Evolutionary conservation across 2,797 vertebrate species (phyloP).

Genomic region (Enteromius anoplus): DNA sequence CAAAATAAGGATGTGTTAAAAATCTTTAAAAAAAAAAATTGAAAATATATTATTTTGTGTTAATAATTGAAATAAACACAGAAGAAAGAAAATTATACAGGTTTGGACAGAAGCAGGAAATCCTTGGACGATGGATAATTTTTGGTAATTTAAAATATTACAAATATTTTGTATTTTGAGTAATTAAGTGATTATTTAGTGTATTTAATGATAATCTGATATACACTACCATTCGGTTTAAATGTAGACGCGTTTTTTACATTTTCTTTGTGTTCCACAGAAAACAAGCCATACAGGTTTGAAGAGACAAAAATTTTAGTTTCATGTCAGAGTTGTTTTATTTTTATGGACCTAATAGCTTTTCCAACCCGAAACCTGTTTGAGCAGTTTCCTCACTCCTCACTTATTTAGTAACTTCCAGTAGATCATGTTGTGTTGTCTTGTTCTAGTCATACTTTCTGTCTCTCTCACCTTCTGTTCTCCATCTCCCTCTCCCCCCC

Average conservation of each 20-base stretch:
- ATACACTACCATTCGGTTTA: not conserved
- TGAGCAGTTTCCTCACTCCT: slow-evolving; percentile 16
- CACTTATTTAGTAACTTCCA: slow-evolving; percentile 28
- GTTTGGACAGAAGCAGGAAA: not conserved
- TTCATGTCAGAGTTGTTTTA: not conserved
- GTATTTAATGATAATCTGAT: not conserved
- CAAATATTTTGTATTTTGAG: not conserved
- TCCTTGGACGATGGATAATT: not conserved
- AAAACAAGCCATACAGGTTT: not conserved
- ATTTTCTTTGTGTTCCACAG: not conserved
- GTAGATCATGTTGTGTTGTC: slow-evolving; percentile 22
- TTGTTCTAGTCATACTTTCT: slow-evolving; percentile 18
- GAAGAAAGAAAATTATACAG: not conserved
- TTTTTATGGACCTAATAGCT: not conserved
- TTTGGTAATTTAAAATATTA: not conserved
- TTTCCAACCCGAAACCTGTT: slow-evolving; percentile 1
- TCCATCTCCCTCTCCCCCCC: not conserved
- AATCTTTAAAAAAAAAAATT: not conserved
- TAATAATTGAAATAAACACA: not conserved
- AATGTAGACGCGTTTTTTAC: too few species aligned
- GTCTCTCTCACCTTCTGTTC: not conserved
- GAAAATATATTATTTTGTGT: not conserved
- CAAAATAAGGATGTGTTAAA: not conserved
- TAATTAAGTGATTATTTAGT: too few species aligned
- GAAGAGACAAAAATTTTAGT: not conserved